Evolutionary conservation across 2,888 invertebrate genomes (phyloP), one percentile per base, ranked within the genome.

Genomic region (Perizoma affinitatum): DNA sequence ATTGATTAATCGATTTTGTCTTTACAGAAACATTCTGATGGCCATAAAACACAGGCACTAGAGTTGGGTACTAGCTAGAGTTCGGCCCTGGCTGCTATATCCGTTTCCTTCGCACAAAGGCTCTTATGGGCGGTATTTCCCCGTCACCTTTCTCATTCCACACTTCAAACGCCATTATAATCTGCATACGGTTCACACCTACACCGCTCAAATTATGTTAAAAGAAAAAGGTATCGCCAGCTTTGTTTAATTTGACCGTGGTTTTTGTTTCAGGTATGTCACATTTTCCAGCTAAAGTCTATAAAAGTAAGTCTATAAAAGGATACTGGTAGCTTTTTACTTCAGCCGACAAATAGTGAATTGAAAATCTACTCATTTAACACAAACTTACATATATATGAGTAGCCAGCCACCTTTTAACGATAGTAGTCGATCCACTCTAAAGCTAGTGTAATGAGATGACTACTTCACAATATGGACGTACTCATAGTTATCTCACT

Each of bases 201-300:
- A 76, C 74, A 69, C 72, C 61, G 66, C 75, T 75, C 78, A 75
- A 83, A 82, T 83, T 82, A 81, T 83, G 78, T 76, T 82, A 83
- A 85, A 79, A 77, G 78, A 76, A 83, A 82, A 80, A 82, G 76
- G 70, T 76, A 81, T 74, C 73, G 73, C 71, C 73, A 66, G 64
- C 72, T 67, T 79, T 82, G 74, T 85, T 81, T 83, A 73, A 80
- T 79, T 80, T 80, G 77, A 81, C 66, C 71, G 71, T 74, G 74
- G 76, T 71, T 82, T 81, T 82, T 83, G 83, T 87, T 86, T 65
- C 84, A 85, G 83, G 87, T 88, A 86, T 74, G 59, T 35, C 66
- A 65, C 59, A 48, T 59, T 60, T 68, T 58, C 58, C 61, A 58
- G 58, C 59, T 55, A 52, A 68, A 71, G 65, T 65, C 67, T 48